phyloP scores from a whole-genome alignment of 1,140 invertebrate genomes.

The Glossosoma conforme region DNA sequence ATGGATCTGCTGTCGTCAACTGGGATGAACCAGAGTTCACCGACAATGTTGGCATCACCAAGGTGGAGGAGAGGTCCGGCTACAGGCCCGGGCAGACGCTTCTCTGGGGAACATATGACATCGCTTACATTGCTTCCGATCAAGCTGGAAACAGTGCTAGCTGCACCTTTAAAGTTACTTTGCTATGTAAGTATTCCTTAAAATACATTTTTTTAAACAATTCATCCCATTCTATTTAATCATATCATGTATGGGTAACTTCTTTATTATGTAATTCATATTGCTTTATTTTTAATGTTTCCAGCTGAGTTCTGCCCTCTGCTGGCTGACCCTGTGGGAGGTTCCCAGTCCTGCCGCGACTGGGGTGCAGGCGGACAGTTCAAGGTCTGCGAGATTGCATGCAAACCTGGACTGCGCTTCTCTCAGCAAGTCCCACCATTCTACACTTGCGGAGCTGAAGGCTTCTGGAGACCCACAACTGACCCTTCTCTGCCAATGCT shows the following conservation, averaged over 20 bases:
- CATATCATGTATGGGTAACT: neutral
- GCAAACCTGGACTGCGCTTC: conserved; percentile 81
- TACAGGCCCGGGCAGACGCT: conserved; percentile 87
- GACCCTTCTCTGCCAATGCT: conserved; percentile 73
- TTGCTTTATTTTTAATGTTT: conserved; percentile 28
- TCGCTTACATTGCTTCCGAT: conserved; percentile 91
- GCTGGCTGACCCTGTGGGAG: conserved; percentile 81
- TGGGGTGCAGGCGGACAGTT: conserved; percentile 96
- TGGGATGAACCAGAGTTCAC: conserved; percentile 92
- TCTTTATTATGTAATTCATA: neutral
- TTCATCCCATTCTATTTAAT: neutral
- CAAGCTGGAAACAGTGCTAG: conserved; percentile 84
- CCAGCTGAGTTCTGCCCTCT: conserved; percentile 86
- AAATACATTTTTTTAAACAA: neutral
- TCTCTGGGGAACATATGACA: conserved; percentile 87
- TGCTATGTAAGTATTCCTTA: conserved; percentile 65
- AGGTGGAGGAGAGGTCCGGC: conserved; percentile 79
- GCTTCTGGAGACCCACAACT: conserved; percentile 87
- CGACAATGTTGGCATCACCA: conserved; percentile 78
- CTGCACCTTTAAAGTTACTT: conserved; percentile 91
- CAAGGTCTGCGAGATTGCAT: conserved; percentile 86
- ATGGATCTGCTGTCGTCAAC: conserved; percentile 85
- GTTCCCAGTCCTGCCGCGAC: conserved; percentile 84
- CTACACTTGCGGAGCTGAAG: conserved; percentile 94
- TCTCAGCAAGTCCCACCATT: conserved; percentile 88